Evolutionary conservation across 2,888 invertebrate species (phyloP).

Genomic region (Acrobasis repandana): DNA sequence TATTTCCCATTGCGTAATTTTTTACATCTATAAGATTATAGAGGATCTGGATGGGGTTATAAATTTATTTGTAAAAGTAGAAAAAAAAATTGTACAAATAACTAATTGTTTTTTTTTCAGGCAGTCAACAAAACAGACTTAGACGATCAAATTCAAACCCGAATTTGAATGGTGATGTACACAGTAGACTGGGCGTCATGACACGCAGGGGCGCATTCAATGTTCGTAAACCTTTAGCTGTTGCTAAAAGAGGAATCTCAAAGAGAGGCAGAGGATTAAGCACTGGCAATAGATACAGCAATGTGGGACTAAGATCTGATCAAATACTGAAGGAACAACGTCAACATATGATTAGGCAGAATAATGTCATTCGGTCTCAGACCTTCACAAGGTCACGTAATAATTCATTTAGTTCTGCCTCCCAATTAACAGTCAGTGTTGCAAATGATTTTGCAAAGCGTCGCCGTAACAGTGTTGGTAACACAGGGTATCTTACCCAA

Average conservation of each 20-base stretch:
- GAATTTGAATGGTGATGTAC: conserved; percentile 54
- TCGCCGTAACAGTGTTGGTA: conserved; percentile 72
- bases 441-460: conserved; percentile 69
- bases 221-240: conserved; percentile 57
- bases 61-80: background rate
- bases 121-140: conserved; percentile 56
- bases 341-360: conserved; percentile 53
- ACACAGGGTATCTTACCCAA: conserved; percentile 63
- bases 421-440: conserved; percentile 73
- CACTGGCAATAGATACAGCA: conserved; percentile 66
- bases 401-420: conserved; percentile 65
- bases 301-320: conserved; percentile 74
- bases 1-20: too few species aligned
- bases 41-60: too few species aligned
- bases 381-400: conserved; percentile 75
- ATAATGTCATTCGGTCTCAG: conserved; percentile 68
- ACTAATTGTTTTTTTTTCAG: conserved; percentile 40
- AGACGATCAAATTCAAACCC: conserved; percentile 57
- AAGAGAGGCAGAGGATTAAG: conserved; percentile 68
- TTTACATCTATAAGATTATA: too few species aligned
- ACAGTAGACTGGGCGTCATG: conserved; percentile 67
- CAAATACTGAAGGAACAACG: conserved; percentile 68
- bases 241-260: conserved; percentile 70
- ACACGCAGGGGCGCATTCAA: conserved; percentile 57
- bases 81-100: too few species aligned